Percentiles rank a stretch among this genome's conserved stretches.
phyloP scores from a whole-genome alignment of 2,797 vertebrate species.

The Crocidura indochinensis region DNA sequence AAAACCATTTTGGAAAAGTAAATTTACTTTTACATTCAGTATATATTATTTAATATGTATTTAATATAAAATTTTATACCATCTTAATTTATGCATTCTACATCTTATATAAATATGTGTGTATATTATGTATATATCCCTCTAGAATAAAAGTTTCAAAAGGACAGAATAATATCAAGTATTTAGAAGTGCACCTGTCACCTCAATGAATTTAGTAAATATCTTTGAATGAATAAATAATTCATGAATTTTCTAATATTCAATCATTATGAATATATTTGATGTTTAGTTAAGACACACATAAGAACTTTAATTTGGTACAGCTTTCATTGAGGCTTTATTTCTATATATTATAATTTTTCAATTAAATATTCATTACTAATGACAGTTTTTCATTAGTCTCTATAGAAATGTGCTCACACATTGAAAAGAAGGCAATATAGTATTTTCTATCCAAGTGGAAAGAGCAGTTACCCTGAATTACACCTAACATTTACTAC shows the following conservation, averaged over 20 bases:
- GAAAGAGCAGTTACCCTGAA: constrained; percentile 68
- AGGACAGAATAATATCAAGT: background rate
- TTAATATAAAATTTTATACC: too few relatives aligned
- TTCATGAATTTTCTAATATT: constrained; percentile 55
- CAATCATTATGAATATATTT: constrained; percentile 31
- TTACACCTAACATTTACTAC: constrained; percentile 61
- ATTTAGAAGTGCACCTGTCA: background rate
- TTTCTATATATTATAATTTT: constrained; percentile 69
- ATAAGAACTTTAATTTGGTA: constrained; percentile 40
- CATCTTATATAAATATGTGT: too few relatives aligned
- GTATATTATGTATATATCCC: background rate
- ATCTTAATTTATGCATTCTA: too few relatives aligned
- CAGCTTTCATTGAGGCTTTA: constrained; percentile 39
- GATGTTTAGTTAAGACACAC: constrained; percentile 39
- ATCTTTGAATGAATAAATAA: constrained; percentile 59
- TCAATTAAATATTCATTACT: constrained; percentile 75
- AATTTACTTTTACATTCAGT: background rate
- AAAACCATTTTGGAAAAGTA: background rate
- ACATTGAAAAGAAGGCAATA: constrained; percentile 63
- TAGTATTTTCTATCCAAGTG: constrained; percentile 57
- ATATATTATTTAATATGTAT: too few relatives aligned
- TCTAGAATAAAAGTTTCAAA: background rate
- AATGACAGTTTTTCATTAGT: constrained; percentile 67
- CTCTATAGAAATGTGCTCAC: constrained; percentile 68
- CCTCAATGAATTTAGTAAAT: background rate